Percentiles rank a stretch among this genome's conserved stretches.
Conservation (phyloP, 2,797 vertebrate genomes). For the Euphonia xanthogaster region DNA sequence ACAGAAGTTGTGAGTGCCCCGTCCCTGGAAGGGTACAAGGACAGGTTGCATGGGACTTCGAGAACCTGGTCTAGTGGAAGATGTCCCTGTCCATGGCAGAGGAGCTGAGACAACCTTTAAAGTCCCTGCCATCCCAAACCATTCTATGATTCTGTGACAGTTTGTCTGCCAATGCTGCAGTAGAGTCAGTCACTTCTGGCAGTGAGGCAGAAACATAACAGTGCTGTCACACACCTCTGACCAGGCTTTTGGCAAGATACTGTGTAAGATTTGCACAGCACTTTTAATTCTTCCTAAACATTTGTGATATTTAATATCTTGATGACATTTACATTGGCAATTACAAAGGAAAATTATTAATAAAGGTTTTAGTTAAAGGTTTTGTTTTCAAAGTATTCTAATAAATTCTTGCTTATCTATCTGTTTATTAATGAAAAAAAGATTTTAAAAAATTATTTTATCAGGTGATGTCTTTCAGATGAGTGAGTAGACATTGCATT, state of each 20-base stretch:
- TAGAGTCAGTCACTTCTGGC: not conserved
- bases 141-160: not conserved
- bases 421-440: not conserved
- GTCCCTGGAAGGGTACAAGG: not conserved
- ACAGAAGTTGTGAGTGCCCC: not conserved
- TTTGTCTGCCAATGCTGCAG: not conserved
- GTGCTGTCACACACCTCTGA: not conserved
- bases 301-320: not conserved
- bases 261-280: not conserved
- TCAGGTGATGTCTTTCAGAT: not conserved
- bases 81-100: not conserved
- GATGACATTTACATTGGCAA: not conserved
- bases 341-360: not conserved
- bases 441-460: not conserved
- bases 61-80: not conserved
- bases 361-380: no score
- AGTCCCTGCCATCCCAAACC: not conserved
- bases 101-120: not conserved
- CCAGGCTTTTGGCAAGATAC: not conserved
- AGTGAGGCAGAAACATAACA: not conserved
- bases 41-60: not conserved
- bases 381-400: not conserved
- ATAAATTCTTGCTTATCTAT: not conserved
- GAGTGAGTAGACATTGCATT: not conserved
- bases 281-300: not conserved